Percentiles rank a stretch among this genome's conserved stretches.
Evolutionary conservation across 2,113 vertebrate genomes (phyloP).

Genomic region (Semnornis frantzii): DNA sequence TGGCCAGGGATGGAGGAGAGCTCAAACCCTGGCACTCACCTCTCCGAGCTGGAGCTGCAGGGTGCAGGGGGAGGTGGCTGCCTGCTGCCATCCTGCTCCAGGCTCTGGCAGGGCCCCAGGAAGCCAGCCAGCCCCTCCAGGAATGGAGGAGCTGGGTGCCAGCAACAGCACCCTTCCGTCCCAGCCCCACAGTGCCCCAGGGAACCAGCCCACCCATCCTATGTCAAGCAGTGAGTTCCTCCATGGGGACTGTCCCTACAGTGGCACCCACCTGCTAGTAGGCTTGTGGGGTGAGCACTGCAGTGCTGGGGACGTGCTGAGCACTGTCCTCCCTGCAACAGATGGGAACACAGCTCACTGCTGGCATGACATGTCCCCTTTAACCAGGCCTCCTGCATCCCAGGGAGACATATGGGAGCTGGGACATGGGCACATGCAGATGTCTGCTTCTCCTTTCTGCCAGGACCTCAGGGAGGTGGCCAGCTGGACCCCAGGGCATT

Average conservation of each 20-base stretch:
- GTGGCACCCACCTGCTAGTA: not conserved
- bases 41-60: not conserved
- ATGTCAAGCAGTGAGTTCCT: not conserved
- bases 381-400: fast-evolving
- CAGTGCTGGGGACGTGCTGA: not conserved
- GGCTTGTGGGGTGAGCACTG: not conserved
- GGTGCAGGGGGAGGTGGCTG: not conserved
- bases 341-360: not conserved
- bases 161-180: not conserved
- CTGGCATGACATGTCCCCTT: not conserved
- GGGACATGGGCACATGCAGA: not conserved
- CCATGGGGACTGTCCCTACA: fast-evolving
- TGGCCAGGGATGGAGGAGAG: fast-evolving
- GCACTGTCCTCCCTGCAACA: not conserved
- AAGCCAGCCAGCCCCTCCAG: not conserved
- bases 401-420: not conserved
- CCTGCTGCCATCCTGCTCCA: fast-evolving
- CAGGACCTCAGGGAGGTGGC: not conserved
- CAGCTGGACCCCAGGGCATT: too few species aligned
- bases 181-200: fast-evolving
- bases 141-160: fast-evolving
- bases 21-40: not conserved
- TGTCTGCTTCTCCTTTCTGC: not conserved
- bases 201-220: not conserved
- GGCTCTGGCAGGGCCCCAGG: fast-evolving